These are phyloP conservation scores for Tursiops truncatus DNA, from an alignment of 2,113 vertebrate genomes.

Conservation along the genomic window DNA sequence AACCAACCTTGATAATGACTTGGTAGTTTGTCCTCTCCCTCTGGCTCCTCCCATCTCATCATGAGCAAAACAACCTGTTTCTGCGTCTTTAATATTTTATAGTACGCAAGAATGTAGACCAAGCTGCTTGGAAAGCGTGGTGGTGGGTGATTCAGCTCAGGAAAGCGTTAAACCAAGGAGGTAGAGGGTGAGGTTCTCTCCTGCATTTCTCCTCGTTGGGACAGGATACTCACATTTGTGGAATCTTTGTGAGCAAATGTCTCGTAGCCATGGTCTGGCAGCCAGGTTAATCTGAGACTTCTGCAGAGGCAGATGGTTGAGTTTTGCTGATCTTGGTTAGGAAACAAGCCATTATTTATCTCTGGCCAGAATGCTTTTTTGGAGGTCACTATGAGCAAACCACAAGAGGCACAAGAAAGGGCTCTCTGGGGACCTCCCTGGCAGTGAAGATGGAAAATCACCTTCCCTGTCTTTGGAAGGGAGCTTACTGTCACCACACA, in stretches of 20 bases:
- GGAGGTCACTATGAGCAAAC: conserved; percentile 63
- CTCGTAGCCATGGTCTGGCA: conserved; percentile 64
- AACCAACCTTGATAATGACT: not conserved
- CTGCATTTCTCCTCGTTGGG: not conserved
- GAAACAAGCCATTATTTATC: conserved; percentile 70
- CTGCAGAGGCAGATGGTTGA: conserved; percentile 75
- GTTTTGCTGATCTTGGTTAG: conserved; percentile 74
- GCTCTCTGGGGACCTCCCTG: conserved; percentile 18
- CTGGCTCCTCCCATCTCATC: not conserved
- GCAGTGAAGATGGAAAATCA: conserved; percentile 58
- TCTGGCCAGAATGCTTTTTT: conserved; percentile 56
- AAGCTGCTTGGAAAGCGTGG: not conserved
- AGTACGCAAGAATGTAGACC: not conserved
- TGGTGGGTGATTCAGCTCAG: not conserved
- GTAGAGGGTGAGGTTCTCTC: not conserved
- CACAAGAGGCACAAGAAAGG: not conserved
- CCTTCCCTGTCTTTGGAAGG: not conserved
- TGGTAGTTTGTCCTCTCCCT: not conserved
- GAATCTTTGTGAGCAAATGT: conserved; percentile 73
- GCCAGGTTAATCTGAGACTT: conserved; percentile 73
- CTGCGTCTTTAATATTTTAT: not conserved
- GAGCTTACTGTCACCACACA: not conserved
- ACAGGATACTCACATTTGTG: conserved; percentile 44
- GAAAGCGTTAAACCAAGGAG: conserved; percentile 22
- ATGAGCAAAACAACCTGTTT: conserved; percentile 13